Conservation (phyloP, 2,797 vertebrate genomes). For the Amblyraja radiata region DNA sequence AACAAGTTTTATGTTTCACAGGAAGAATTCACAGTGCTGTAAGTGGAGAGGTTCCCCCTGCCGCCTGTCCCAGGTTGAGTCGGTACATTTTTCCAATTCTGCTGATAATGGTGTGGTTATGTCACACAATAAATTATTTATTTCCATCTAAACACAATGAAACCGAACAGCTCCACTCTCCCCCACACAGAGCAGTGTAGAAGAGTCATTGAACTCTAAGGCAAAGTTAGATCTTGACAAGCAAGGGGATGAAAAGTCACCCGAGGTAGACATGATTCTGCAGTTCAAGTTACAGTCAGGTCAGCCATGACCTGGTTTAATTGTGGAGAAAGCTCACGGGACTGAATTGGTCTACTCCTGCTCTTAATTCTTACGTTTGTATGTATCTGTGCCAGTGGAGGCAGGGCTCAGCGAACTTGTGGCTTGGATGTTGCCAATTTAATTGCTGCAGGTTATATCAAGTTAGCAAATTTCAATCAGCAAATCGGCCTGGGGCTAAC, state of each 20-base stretch:
- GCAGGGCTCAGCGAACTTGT: neutral
- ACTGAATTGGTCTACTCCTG: no score
- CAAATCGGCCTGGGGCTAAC: neutral
- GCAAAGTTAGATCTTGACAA: no score
- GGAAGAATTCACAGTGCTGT: neutral
- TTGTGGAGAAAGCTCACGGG: no score
- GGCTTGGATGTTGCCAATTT: neutral
- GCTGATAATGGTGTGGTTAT: neutral
- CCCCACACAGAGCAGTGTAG: no score
- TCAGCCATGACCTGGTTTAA: no score
- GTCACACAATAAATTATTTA: neutral
- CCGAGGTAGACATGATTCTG: no score
- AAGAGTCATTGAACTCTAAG: no score
- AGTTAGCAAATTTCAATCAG: neutral
- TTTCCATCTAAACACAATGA: neutral
- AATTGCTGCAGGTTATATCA: neutral
- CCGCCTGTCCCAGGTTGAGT: neutral
- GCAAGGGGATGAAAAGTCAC: no score
- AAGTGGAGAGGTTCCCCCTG: neutral
- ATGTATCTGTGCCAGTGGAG: neutral
- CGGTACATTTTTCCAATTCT: neutral
- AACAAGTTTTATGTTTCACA: conserved; percentile 18
- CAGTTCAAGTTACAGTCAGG: no score
- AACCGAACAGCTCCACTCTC: neutral
- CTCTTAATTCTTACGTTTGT: no score